These are phyloP conservation scores for Morpho helenor DNA, from an alignment of 2,888 invertebrate species.

Conservation along the genomic window DNA sequence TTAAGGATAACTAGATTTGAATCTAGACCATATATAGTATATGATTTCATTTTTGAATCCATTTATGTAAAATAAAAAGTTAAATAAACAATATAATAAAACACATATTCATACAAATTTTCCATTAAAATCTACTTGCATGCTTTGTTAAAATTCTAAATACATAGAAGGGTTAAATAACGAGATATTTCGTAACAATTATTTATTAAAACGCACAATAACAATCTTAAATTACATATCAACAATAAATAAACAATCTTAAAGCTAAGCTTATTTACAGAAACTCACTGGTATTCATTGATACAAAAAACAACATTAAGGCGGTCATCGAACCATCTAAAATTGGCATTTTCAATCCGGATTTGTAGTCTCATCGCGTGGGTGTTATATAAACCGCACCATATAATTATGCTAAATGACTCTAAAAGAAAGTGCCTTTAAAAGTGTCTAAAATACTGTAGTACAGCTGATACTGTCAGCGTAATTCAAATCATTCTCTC, in stretches of 20 bases:
- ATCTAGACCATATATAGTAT: no score
- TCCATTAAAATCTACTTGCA: no score
- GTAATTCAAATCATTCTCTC: constrained; percentile 38
- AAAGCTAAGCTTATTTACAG: constrained; percentile 62
- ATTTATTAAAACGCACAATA: constrained; percentile 35
- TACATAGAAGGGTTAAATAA: constrained; percentile 21
- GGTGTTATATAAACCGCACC: constrained; percentile 11
- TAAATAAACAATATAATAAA: no score
- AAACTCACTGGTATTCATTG: constrained; percentile 56
- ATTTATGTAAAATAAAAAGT: no score
- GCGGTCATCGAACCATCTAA: constrained; percentile 35
- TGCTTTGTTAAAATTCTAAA: no score
- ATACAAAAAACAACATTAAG: constrained; percentile 15
- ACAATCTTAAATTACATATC: constrained; percentile 37
- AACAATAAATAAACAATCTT: constrained; percentile 41
- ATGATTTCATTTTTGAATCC: no score
- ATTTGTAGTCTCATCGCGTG: no score
- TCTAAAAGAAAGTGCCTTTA: constrained; percentile 41
- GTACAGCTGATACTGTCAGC: constrained; percentile 16
- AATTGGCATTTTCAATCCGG: constrained; percentile 40
- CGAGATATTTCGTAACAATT: constrained; percentile 14
- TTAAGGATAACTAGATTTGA: no score
- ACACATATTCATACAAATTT: no score
- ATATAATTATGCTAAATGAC: constrained; percentile 28
- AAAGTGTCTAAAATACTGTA: constrained; percentile 26